A percentile compares a stretch with the other conserved stretches of the same genome.
Evolutionary conservation across 2,888 invertebrate species (phyloP).

Genomic region (Copidosoma aretas): DNA sequence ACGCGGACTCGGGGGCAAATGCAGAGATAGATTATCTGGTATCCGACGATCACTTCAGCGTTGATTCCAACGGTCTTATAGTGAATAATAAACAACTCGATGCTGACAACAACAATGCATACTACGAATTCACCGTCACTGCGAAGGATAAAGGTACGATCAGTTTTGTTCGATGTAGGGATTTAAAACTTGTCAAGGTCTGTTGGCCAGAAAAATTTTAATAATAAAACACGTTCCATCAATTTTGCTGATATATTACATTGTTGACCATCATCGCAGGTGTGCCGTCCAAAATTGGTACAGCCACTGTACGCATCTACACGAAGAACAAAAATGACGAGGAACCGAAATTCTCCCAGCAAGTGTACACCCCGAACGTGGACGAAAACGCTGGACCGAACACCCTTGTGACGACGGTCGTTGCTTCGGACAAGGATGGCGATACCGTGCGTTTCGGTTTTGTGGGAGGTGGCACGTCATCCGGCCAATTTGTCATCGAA

Average conservation of each 20-base stretch:
- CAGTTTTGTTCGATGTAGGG: not conserved
- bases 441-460: constrained; percentile 93
- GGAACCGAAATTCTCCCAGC: constrained; percentile 94
- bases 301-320: constrained; percentile 92
- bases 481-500: constrained; percentile 93
- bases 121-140: constrained; percentile 92
- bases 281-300: constrained; percentile 89
- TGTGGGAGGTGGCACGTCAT: constrained; percentile 87
- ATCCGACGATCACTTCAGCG: constrained; percentile 92
- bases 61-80: constrained; percentile 91
- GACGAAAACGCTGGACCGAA: constrained; percentile 96
- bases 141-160: constrained; percentile 86
- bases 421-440: constrained; percentile 96
- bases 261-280: too few relatives aligned
- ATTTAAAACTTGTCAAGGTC: not conserved
- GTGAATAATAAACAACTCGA: constrained; percentile 92
- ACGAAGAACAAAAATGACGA: constrained; percentile 99
- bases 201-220: constrained; percentile 7
- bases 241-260: not conserved
- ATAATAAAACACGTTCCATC: constrained; percentile 2
- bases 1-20: constrained; percentile 92
- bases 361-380: constrained; percentile 95
- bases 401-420: constrained; percentile 93
- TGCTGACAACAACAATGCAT: constrained; percentile 95
- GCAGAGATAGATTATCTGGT: constrained; percentile 94